These are phyloP conservation scores for Alectoris magna DNA, from an alignment of 2,797 vertebrate genomes.

Conservation along the genomic window DNA sequence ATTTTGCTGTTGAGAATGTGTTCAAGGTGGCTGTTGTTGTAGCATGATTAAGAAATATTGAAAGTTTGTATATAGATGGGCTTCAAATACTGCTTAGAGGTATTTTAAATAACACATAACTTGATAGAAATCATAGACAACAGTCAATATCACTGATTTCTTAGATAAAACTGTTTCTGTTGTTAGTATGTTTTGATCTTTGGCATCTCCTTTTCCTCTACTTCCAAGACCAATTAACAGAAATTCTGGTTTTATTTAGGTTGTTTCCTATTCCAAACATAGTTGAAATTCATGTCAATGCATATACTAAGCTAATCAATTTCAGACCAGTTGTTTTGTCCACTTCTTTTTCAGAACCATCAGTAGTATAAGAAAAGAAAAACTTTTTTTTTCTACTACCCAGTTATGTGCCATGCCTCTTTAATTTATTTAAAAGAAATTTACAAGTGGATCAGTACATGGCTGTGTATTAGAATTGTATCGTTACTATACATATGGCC, in stretches of 20 bases:
- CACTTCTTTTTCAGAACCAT: conserved; percentile 63
- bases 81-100: background rate
- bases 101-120: background rate
- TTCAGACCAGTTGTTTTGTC: background rate
- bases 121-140: background rate
- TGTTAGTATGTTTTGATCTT: background rate
- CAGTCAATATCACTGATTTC: background rate
- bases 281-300: background rate
- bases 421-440: background rate
- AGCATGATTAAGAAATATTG: background rate
- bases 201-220: background rate
- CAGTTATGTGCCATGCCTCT: background rate
- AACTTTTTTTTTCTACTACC: background rate
- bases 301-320: background rate
- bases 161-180: conserved; percentile 2
- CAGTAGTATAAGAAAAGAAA: conserved; percentile 10
- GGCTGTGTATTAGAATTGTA: background rate
- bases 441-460: background rate
- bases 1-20: background rate
- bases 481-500: background rate
- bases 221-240: background rate
- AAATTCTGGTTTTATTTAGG: background rate
- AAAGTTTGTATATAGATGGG: background rate
- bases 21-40: background rate
- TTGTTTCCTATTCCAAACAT: background rate